Evolutionary conservation across 2,113 vertebrate species (phyloP), one percentile per base, ranked within the genome.

Genomic region (Aegithalos caudatus): DNA sequence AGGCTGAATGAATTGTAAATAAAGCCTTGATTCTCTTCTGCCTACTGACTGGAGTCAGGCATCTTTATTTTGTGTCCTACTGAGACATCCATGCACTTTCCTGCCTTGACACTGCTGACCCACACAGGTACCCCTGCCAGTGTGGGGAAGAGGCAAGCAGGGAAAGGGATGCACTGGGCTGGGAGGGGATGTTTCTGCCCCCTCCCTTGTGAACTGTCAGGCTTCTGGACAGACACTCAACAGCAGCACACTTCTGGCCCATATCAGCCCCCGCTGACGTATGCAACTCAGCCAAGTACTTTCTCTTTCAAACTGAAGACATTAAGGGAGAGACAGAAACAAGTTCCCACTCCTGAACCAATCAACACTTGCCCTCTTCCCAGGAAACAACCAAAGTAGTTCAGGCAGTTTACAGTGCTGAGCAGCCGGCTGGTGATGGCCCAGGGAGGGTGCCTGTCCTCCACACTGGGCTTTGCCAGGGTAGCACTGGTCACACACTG

Each of bases 391-490:
- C 61, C 35, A 12, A 53, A 53, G 61, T 1, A 35, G 18, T 35
- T 82, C n/a, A 42, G 58, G 8, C 24, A 40, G 25, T 12, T n/a
- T 5, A 23, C 3, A 27, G 54, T 5, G 33, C 45, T 0, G 0
- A 72, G 58, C 48, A 92, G 69, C 35, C 31, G 58, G 58, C 18
- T 58, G 72, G 56, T 38, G 1, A 1, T 7, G 57, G 47, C 62
- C 62, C 57, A 33, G 37, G 61, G 35, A 71, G 23, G 11, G 14
- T 21, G 14, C 48, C 64, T 58, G 53, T 42, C 35, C 58, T 45
- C 80, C 35, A 48, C 37, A 29, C 4, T 3, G 15, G 40, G 28
- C 47, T 80, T 21, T 58, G 25, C n/a, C 35, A 25, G 4, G 14
- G 23, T 40, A n/a, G 35, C 42, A 73, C 24, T 40, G 56, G 24